Percentiles rank a stretch among this genome's conserved stretches.
Evolutionary conservation across 1,140 invertebrate genomes (phyloP).

Genomic region (Ditylenchus dipsaci): DNA sequence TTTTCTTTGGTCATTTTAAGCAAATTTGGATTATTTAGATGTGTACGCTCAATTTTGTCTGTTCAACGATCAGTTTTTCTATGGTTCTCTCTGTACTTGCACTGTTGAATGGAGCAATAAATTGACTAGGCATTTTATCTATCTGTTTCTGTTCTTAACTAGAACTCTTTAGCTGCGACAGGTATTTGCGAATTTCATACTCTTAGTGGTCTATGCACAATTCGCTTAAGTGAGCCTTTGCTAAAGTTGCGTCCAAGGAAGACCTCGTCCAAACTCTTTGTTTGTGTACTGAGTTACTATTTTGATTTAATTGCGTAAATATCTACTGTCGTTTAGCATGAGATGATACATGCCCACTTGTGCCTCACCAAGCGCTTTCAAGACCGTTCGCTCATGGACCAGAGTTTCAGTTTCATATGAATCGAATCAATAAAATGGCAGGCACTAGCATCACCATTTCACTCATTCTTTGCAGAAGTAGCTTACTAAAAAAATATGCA

Average conservation of each 20-base stretch:
- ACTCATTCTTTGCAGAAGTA: slow-evolving; percentile 78
- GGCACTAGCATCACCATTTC: slow-evolving; percentile 81
- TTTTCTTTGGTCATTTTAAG: slow-evolving; percentile 62
- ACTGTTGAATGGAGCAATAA: slow-evolving; percentile 86
- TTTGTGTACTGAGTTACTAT: too few species aligned
- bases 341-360: slow-evolving; percentile 97
- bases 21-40: too few species aligned
- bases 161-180: slow-evolving; percentile 66
- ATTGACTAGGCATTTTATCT: slow-evolving; percentile 74
- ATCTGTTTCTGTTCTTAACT: too few species aligned
- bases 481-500: slow-evolving; percentile 68
- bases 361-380: slow-evolving; percentile 69
- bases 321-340: slow-evolving; percentile 68
- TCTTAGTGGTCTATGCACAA: slow-evolving; percentile 71
- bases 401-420: slow-evolving; percentile 74
- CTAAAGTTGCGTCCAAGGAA: slow-evolving; percentile 80
- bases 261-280: slow-evolving; percentile 85
- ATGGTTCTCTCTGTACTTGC: slow-evolving; percentile 70
- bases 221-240: slow-evolving; percentile 76
- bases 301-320: too few species aligned
- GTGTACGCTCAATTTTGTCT: slow-evolving; percentile 54
- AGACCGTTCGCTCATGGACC: slow-evolving; percentile 73
- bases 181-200: slow-evolving; percentile 77
- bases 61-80: slow-evolving; percentile 82
- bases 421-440: slow-evolving; percentile 79